Base-by-base conservation (phyloP, 1,140 invertebrate genomes). In the Bicyclus anynana region DNA sequence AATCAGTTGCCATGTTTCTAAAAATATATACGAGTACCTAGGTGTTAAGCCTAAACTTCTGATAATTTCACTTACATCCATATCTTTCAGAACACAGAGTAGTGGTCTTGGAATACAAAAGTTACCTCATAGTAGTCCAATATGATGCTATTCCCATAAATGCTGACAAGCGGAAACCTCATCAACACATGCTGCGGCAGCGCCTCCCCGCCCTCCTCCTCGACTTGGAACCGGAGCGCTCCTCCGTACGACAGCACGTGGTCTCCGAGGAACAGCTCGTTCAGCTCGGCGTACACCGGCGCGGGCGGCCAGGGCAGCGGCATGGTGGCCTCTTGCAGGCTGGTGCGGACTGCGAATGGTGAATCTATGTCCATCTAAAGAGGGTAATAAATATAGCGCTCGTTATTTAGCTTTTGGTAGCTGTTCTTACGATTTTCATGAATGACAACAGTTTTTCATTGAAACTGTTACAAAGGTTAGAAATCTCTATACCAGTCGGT, bases 231-330 rank as follows among this genome's bases (percentile, higher is more conserved):
- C 53, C 94, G 90, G 2, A 99, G 84, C 61, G 93, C 94, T 5
- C 98, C 98, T 62, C 97, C 97, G 79, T 99, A 99, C 0, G 97
- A 99, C 27, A 94, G 89, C 0, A 97, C 93, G 87, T 96, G 90
- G 89, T 99, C 98, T 2, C 96, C 97, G 1, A 95, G 90, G 84
- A 98, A 97, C 37, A 93, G 90, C 1, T 92, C 89, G 0, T 97
- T 96, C 4, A 99, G 84, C 64, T 93, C 92, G 92, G 97, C 97
- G 81, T 98, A 98, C 1, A 98, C 87, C 0, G 97, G 96, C 59
- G 93, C 92, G 56, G 94, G 92, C 0, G 84, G 80, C 69, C 72
- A 70, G 7, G 84, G 94, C n/a, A 96, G 93, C 0, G 94, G 55
- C 44, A 85, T 85, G 2, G 74, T 83, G 0, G 70, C 75, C 37